These are phyloP conservation scores for Glaucopsyche alexis DNA, from an alignment of 2,888 invertebrate species.

Conservation along the genomic window DNA sequence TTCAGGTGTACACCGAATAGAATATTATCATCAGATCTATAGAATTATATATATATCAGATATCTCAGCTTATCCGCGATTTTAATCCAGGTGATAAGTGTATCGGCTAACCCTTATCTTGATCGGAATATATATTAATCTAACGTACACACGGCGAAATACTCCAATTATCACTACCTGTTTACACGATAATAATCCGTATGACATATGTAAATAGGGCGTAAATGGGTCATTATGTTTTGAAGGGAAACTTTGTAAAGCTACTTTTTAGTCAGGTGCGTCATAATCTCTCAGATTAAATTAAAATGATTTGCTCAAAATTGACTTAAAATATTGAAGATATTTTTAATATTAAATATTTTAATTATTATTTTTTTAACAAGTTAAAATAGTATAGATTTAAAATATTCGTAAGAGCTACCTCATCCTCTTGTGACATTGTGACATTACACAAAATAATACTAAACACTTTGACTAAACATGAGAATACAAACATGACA, in stretches of 20 bases:
- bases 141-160: neutral
- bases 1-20: neutral
- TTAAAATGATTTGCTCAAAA: neutral
- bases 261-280: neutral
- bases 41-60: no score
- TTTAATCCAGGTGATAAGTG: constrained; percentile 60
- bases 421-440: no score
- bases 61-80: constrained; percentile 57
- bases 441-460: no score
- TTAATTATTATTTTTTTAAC: no score
- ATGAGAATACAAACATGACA: no score
- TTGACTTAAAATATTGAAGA: neutral
- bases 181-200: neutral
- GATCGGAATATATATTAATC: constrained; percentile 21
- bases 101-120: constrained; percentile 47
- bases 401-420: no score
- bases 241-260: neutral
- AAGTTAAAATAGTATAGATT: no score
- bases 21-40: constrained; percentile 54
- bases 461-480: no score
- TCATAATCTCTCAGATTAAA: neutral
- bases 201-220: neutral
- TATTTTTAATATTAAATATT: neutral
- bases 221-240: neutral
- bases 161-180: neutral